Evolutionary conservation across 2,888 invertebrate genomes (phyloP).

Genomic region (Leistus spinibarbis): DNA sequence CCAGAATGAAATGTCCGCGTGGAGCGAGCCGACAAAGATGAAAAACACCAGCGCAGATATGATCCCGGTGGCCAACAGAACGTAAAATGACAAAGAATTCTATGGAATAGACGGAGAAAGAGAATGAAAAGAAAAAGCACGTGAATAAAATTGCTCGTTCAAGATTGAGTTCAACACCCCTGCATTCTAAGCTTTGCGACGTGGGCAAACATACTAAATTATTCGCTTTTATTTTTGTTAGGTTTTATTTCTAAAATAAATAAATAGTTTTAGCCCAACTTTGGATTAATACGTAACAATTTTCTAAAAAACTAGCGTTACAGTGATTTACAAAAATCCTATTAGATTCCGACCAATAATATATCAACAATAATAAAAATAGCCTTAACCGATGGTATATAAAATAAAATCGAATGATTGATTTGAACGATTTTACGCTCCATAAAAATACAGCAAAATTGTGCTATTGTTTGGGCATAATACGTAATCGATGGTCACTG

Average conservation of each 20-base stretch:
- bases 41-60: conserved; percentile 54
- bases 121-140: not conserved
- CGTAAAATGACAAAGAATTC: conserved; percentile 55
- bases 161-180: not conserved
- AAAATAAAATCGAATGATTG: not conserved
- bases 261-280: too few relatives aligned
- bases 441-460: not conserved
- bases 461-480: not conserved
- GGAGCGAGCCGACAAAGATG: conserved; percentile 53
- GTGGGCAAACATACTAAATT: too few relatives aligned
- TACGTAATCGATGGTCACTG: not conserved
- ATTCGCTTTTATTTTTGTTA: too few relatives aligned
- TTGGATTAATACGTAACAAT: too few relatives aligned
- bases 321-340: too few relatives aligned
- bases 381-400: too few relatives aligned
- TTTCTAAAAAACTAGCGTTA: too few relatives aligned
- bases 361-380: too few relatives aligned
- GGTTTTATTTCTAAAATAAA: too few relatives aligned
- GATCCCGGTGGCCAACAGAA: conserved; percentile 52
- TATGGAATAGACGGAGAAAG: conserved; percentile 46
- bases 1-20: conserved; percentile 55
- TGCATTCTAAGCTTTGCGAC: not conserved
- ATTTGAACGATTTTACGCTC: not conserved
- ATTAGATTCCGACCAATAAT: too few relatives aligned
- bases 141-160: not conserved